Evolutionary conservation across 92 coral and sea anemone genomes (phyloP).

Genomic region (Metridium senile): DNA sequence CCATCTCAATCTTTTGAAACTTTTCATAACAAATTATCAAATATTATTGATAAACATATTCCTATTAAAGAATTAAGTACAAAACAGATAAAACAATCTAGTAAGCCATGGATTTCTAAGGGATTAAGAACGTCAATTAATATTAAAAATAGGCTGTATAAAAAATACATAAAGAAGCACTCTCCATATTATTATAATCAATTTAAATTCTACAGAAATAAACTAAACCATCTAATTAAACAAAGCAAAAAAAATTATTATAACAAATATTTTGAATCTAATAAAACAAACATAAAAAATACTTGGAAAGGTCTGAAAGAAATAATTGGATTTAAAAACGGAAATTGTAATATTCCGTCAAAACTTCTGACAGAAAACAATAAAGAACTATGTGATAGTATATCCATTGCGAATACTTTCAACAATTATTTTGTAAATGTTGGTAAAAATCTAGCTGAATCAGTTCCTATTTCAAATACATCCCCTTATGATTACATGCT

Average conservation of each 20-base stretch:
- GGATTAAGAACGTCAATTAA: not conserved
- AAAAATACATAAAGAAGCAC: constrained; percentile 28
- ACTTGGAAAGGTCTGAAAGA: constrained; percentile 53
- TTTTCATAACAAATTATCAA: not conserved
- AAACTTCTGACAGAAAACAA: constrained; percentile 28
- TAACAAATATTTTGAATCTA: constrained; percentile 28
- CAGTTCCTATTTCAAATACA: constrained; percentile 14
- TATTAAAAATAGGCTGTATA: constrained; percentile 35
- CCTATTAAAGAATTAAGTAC: not conserved
- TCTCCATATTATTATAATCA: constrained; percentile 14
- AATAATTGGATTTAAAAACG: constrained; percentile 4
- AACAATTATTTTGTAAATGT: constrained; percentile 32
- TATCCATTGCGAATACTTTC: constrained; percentile 25
- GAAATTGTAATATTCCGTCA: not conserved
- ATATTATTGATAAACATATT: not conserved
- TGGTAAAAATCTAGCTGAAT: constrained; percentile 29
- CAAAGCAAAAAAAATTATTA: constrained; percentile 39
- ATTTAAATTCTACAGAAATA: constrained; percentile 26
- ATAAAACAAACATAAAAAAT: constrained; percentile 38
- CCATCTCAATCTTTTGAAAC: not conserved
- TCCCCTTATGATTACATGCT: constrained; percentile 1
- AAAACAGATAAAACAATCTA: not conserved
- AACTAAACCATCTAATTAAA: constrained; percentile 42
- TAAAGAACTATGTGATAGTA: constrained; percentile 19
- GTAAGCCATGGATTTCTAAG: not conserved